phyloP scores from a whole-genome alignment of 2,113 vertebrate species.

The Scolopax mira region DNA sequence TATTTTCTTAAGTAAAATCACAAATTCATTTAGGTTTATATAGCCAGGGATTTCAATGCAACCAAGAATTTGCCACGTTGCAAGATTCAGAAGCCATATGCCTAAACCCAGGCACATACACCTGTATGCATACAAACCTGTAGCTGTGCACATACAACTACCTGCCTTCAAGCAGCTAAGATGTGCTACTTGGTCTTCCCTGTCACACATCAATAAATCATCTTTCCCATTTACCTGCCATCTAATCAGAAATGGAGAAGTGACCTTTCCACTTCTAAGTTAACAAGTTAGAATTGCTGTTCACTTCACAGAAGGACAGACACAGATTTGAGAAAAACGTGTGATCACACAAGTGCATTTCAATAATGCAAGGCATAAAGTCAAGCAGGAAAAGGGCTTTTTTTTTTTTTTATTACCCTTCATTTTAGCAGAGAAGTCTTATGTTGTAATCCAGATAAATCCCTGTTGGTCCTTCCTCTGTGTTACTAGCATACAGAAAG shows the following conservation, averaged over 20 bases:
- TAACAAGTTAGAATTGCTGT: background rate
- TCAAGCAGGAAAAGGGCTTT: background rate
- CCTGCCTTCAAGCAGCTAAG: background rate
- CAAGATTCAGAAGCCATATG: background rate
- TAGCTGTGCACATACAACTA: background rate
- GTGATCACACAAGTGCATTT: background rate
- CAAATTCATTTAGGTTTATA: background rate
- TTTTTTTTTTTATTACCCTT: background rate
- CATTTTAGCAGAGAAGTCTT: background rate
- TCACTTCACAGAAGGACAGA: background rate
- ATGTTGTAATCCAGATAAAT: background rate
- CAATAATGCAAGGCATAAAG: background rate
- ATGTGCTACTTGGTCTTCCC: background rate
- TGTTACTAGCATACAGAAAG: background rate
- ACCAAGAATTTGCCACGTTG: background rate
- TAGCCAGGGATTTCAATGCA: background rate
- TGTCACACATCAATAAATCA: background rate
- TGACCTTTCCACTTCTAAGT: background rate
- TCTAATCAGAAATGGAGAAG: background rate
- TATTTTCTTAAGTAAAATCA: background rate
- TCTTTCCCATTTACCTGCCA: slow-evolving; percentile 6
- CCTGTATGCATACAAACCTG: too few species aligned
- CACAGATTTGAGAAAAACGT: background rate
- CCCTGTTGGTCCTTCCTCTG: background rate
- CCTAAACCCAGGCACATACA: background rate